A percentile compares a stretch with the other conserved stretches of the same genome.
These are phyloP conservation scores for Vanessa atalanta DNA, from an alignment of 1,140 invertebrate genomes.

Conservation along the genomic window DNA sequence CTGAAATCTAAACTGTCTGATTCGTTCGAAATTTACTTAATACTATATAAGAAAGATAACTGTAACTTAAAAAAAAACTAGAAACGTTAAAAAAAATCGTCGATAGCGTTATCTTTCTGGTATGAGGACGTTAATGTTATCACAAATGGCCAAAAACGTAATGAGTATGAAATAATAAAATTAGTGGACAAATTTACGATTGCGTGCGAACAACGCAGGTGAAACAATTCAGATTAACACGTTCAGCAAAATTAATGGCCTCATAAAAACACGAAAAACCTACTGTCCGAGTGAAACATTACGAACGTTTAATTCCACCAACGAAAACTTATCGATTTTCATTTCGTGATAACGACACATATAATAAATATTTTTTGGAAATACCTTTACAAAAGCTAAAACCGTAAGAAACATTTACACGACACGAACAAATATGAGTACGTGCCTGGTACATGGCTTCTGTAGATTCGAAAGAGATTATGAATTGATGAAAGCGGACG, in stretches of 20 bases:
- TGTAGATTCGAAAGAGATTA: slow-evolving; percentile 10
- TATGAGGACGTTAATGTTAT: slow-evolving; percentile 17
- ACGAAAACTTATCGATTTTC: slow-evolving; percentile 23
- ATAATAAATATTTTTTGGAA: slow-evolving; percentile 1
- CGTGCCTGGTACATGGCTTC: slow-evolving; percentile 2
- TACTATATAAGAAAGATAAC: too few relatives aligned
- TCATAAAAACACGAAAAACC: slow-evolving; percentile 28
- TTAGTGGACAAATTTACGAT: slow-evolving; percentile 39
- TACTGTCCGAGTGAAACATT: slow-evolving; percentile 21
- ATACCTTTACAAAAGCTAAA: neutral
- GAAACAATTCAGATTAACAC: slow-evolving; percentile 39
- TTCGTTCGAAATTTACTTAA: too few relatives aligned
- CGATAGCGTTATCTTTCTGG: slow-evolving; percentile 28
- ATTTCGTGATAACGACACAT: slow-evolving; percentile 9
- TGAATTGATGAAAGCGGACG: neutral
- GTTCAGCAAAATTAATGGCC: slow-evolving; percentile 31
- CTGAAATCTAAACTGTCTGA: too few relatives aligned
- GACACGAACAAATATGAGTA: neutral
- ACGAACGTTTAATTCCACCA: slow-evolving; percentile 19
- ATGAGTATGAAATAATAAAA: slow-evolving; percentile 37
- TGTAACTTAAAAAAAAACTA: neutral
- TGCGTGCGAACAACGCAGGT: slow-evolving; percentile 34
- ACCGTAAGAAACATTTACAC: slow-evolving; percentile 2
- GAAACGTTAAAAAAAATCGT: neutral
- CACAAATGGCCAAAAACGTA: slow-evolving; percentile 32